These are phyloP conservation scores for Cricetomys ansorgei DNA, from an alignment of 2,113 vertebrate species.

Conservation along the genomic window DNA sequence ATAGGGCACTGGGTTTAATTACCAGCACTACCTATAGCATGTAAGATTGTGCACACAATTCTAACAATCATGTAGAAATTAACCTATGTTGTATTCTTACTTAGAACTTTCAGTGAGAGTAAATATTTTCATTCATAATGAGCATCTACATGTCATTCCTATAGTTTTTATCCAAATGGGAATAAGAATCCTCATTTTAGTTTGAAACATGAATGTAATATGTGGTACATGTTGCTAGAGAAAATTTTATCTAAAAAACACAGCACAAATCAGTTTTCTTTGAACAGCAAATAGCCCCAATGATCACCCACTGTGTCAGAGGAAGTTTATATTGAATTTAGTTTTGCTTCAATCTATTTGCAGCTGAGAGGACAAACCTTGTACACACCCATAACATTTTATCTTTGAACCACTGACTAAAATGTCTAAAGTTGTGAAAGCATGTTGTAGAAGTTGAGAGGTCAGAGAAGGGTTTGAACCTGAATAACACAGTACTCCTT, in stretches of 20 bases:
- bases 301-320: conserved; percentile 32
- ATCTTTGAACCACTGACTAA: conserved; percentile 77
- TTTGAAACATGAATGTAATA: not conserved
- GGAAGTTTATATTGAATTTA: conserved; percentile 80
- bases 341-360: conserved; percentile 76
- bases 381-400: conserved; percentile 71
- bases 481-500: conserved; percentile 67
- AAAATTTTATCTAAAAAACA: not conserved
- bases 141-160: not conserved
- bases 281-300: conserved; percentile 54
- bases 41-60: not conserved
- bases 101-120: not conserved
- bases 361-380: conserved; percentile 60
- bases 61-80: not conserved
- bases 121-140: not conserved
- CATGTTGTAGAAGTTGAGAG: conserved; percentile 76
- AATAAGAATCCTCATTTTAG: not conserved
- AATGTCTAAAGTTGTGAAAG: conserved; percentile 75
- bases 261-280: conserved; percentile 14
- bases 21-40: not conserved
- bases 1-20: not conserved
- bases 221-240: not conserved
- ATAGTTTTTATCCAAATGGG: not conserved
- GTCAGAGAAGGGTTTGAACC: conserved; percentile 74
- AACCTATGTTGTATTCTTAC: not conserved